phyloP scores from a whole-genome alignment of 2,797 vertebrate species.

The Brachymystax lenok region DNA sequence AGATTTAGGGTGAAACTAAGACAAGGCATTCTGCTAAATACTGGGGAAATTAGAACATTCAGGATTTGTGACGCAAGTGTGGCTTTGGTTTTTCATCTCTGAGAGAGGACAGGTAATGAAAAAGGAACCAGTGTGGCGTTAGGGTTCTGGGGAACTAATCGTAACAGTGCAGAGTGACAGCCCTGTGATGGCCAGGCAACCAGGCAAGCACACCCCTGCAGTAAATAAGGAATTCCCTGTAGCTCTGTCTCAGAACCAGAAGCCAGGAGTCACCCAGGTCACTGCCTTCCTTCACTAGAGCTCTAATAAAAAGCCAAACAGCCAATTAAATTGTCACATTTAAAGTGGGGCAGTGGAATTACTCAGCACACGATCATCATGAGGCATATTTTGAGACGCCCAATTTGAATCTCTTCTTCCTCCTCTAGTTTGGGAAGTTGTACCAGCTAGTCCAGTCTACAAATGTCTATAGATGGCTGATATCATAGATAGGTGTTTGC shows the following conservation, averaged over 20 bases:
- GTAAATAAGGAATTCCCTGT: slow-evolving; percentile 65
- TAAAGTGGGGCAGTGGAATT: slow-evolving; percentile 50
- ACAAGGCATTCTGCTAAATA: slow-evolving; percentile 6
- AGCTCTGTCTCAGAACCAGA: slow-evolving; percentile 56
- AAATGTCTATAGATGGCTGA: background rate
- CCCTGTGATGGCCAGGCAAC: slow-evolving; percentile 41
- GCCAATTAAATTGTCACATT: slow-evolving; percentile 35
- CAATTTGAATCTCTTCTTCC: slow-evolving; percentile 23
- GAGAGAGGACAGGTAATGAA: background rate
- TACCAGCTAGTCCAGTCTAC: background rate
- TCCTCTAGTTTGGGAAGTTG: slow-evolving; percentile 19
- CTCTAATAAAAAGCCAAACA: slow-evolving; percentile 31
- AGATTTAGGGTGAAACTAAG: background rate
- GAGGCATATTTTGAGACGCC: slow-evolving; percentile 7
- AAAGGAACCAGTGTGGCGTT: slow-evolving; percentile 1
- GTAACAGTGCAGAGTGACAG: background rate
- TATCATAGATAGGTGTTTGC: slow-evolving; percentile 1
- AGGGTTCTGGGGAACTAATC: background rate
- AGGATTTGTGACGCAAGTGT: background rate
- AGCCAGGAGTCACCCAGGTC: slow-evolving; percentile 54
- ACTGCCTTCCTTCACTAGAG: slow-evolving; percentile 46
- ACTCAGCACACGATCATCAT: slow-evolving; percentile 21
- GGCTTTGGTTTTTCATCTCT: slow-evolving; percentile 6
- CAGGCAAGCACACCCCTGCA: slow-evolving; percentile 57
- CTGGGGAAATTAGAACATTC: background rate